A percentile compares a stretch with the other conserved stretches of the same genome.
phyloP scores from a whole-genome alignment of 2,113 vertebrate genomes.

The Phalacrocorax pelagicus region DNA sequence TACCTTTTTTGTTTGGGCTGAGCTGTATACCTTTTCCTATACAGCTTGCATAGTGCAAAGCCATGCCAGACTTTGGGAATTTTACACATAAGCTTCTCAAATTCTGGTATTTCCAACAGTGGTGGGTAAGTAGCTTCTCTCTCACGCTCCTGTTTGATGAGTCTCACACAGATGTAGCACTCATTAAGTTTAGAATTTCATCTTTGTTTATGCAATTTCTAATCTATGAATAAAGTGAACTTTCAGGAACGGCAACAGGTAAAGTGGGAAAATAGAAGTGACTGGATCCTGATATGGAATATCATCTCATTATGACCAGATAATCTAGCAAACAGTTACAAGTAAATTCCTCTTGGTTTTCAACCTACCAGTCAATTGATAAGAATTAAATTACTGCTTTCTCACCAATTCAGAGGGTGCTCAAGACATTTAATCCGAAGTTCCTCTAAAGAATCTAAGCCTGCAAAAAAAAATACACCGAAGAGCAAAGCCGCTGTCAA shows the following conservation, averaged over 20 bases:
- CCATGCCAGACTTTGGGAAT: not conserved
- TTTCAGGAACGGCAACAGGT: not conserved
- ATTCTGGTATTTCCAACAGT: not conserved
- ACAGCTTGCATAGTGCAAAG: not conserved
- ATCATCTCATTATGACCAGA: not conserved
- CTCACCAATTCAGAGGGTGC: not conserved
- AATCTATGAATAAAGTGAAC: not conserved
- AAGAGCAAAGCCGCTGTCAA: not conserved
- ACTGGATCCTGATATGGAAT: not conserved
- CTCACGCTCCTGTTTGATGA: not conserved
- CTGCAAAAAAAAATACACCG: not conserved
- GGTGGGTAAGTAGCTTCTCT: not conserved
- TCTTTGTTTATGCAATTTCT: conserved; percentile 7
- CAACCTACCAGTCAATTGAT: not conserved
- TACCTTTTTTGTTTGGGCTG: not conserved
- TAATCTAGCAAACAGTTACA: not conserved
- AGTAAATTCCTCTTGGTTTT: not conserved
- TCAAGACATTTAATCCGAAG: not conserved
- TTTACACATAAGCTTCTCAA: not conserved
- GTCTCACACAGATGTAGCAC: not conserved
- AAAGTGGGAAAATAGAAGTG: not conserved
- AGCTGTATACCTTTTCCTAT: not conserved
- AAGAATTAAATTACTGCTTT: not conserved
- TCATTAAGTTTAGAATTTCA: not conserved
- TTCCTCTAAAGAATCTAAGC: not conserved